Evolutionary conservation across 1,140 invertebrate genomes (phyloP).

Genomic region (Zaprionus kolodkinae): DNA sequence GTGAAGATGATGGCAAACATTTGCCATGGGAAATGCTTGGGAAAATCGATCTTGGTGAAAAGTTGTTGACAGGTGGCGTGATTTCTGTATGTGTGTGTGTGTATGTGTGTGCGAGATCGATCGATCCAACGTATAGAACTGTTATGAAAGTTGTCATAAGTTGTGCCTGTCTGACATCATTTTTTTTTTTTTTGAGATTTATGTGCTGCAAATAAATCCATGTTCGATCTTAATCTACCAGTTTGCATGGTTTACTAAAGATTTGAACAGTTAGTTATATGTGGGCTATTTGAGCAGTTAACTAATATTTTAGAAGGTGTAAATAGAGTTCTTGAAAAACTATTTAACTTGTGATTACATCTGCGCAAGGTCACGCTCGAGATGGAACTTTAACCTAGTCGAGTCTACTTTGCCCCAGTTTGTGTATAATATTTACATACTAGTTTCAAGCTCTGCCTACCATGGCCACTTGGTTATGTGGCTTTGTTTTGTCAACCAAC

Average conservation of each 20-base stretch:
- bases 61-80: slow-evolving; percentile 23
- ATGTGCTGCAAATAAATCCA: not conserved
- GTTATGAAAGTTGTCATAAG: slow-evolving; percentile 8
- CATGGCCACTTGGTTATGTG: slow-evolving; percentile 3
- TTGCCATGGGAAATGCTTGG: slow-evolving; percentile 8
- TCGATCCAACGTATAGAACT: not conserved
- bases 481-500: not conserved
- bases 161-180: slow-evolving; percentile 1
- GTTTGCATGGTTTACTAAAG: not conserved
- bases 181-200: not conserved
- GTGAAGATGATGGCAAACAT: slow-evolving; percentile 5
- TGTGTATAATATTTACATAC: not conserved
- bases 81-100: not conserved
- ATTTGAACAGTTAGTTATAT: not conserved
- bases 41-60: slow-evolving; percentile 8
- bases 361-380: not conserved
- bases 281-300: not conserved
- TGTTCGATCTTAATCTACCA: not conserved
- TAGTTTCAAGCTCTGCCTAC: not conserved
- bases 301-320: too few relatives aligned
- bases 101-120: not conserved
- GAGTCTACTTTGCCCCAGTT: slow-evolving; percentile 1
- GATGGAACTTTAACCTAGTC: not conserved
- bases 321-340: too few relatives aligned
- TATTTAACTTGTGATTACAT: not conserved